Percentiles rank a stretch among this genome's conserved stretches.
Evolutionary conservation across 2,113 vertebrate species (phyloP).

Genomic region (Pelmatolapia mariae): DNA sequence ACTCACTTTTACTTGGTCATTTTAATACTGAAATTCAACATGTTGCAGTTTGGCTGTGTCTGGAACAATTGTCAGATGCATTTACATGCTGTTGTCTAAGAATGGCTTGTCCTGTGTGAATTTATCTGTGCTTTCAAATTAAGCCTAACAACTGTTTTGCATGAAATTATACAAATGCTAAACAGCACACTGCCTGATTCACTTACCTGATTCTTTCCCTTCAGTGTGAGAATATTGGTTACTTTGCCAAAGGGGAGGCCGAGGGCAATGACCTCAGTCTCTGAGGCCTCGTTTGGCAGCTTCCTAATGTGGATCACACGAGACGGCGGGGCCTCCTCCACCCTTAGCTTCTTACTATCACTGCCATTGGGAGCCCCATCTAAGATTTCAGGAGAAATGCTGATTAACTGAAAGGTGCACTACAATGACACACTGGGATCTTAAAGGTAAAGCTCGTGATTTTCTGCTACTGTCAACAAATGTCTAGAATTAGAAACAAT

Average conservation of each 20-base stretch:
- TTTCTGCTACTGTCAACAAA: not conserved
- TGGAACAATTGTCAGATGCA: not conserved
- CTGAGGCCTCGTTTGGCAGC: slow-evolving; percentile 91
- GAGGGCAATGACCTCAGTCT: slow-evolving; percentile 95
- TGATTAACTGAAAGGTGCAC: not conserved
- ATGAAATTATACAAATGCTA: not conserved
- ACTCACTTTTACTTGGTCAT: not conserved
- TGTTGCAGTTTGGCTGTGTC: not conserved
- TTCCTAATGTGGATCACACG: slow-evolving; percentile 97
- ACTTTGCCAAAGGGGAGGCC: slow-evolving; percentile 97
- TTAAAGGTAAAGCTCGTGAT: not conserved
- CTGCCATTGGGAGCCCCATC: slow-evolving; percentile 90
- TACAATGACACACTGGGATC: not conserved
- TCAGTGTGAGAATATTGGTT: slow-evolving; percentile 96
- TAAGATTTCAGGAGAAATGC: not conserved
- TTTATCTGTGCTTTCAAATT: not conserved
- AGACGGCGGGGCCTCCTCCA: slow-evolving; percentile 90
- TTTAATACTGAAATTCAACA: not conserved
- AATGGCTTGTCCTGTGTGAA: not conserved
- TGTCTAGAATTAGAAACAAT: not conserved
- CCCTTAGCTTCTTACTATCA: slow-evolving; percentile 94
- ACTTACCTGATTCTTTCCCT: slow-evolving; percentile 97
- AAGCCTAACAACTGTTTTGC: not conserved
- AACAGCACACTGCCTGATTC: not conserved
- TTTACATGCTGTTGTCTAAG: not conserved